phyloP scores from a whole-genome alignment of 2,888 invertebrate species.

The Cephus runcator region DNA sequence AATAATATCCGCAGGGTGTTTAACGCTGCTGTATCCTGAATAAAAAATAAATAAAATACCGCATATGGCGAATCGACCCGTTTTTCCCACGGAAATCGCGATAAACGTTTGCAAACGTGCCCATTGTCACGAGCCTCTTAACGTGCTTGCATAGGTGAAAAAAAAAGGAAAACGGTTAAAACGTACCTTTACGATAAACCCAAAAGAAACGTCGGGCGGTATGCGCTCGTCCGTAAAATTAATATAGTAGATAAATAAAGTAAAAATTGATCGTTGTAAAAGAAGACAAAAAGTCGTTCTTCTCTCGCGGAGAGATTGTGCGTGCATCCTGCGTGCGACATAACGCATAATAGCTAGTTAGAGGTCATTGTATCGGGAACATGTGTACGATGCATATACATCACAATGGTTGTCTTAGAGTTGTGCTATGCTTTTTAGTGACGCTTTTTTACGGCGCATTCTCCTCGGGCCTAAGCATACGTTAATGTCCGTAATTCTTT shows the following conservation, averaged over 20 bases:
- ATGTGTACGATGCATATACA: slow-evolving; percentile 47
- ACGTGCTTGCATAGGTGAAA: not conserved
- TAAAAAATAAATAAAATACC: not conserved
- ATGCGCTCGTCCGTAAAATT: no score
- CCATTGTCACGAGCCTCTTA: not conserved
- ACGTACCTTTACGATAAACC: no score
- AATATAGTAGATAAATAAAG: no score
- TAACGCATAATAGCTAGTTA: slow-evolving; percentile 59
- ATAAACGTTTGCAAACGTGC: not conserved
- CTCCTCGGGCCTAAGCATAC: not conserved
- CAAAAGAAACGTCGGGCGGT: no score
- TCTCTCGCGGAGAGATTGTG: slow-evolving; percentile 1
- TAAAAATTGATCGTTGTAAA: not conserved
- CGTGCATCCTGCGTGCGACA: not conserved
- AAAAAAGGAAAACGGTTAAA: no score
- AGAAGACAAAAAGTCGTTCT: not conserved
- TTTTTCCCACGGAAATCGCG: not conserved
- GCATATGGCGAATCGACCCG: not conserved
- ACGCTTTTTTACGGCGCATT: slow-evolving; percentile 29
- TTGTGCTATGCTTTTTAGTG: slow-evolving; percentile 48
- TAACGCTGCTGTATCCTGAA: not conserved
- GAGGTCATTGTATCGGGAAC: slow-evolving; percentile 56
- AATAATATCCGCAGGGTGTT: slow-evolving; percentile 45
- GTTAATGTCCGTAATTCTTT: slow-evolving; percentile 33
- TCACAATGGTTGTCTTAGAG: slow-evolving; percentile 50